Evolutionary conservation across 2,888 invertebrate species (phyloP), one percentile per base, ranked within the genome.

Genomic region (Eupithecia pulchellata): DNA sequence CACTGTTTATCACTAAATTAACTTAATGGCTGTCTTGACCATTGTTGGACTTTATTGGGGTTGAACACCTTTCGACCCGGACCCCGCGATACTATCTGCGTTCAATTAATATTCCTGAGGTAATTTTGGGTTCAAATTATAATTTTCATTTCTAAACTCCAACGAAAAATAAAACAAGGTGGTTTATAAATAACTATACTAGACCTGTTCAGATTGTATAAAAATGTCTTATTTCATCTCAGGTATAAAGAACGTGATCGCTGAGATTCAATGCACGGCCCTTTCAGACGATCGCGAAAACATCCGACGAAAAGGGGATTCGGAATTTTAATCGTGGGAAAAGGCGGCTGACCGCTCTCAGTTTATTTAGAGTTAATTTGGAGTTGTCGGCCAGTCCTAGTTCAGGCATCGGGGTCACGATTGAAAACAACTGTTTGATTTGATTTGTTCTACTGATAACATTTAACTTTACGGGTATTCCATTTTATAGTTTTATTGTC

Each of bases 301-400:
- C 79, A 77, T 82, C 82, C 80, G 74, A 79, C 88, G 87, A 90
- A 91, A 91, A 90, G 87, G 90, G 88, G 88, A 86, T 84, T 82
- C 79, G 78, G 77, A 78, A 78, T 77, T 77, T 75, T 73, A 78
- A 75, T 75, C 87, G 89, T 90, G 90, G 87, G 90, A 90, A 87
- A 78, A 81, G 78, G 71, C 86, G 81, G 82, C 77, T 86, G 87
- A 66, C 69, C 42, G 39, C 72, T 71, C 64, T 74, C 71, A 83
- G 91, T 92, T 92, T 92, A 90, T 91, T 92, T 92, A 91, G 91
- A 89, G 90, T 91, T 91, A 84, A 90, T 91, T 91, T 89, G 76
- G 82, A 86, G 84, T 86, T 85, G 85, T 79, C 86, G 88, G 90
- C 86, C 88, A 85, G 87, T 82, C 84, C 80, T 85, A 86, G 89